Conservation (phyloP, 37 sponge, comb jelly and placozoan species). For the Tethya wilhelma region DNA sequence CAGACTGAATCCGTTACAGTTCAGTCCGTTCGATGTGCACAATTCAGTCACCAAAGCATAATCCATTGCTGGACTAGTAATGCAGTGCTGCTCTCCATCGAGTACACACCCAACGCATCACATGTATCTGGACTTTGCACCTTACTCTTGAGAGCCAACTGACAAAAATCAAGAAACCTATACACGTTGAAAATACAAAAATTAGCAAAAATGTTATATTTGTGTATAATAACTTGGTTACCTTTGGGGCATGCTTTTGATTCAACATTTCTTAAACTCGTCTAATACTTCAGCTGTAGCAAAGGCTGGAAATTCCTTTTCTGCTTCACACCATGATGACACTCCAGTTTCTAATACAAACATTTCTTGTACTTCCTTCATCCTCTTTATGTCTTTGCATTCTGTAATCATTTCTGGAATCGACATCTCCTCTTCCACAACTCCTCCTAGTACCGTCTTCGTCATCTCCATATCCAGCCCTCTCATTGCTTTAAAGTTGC, state of each 20-base stretch:
- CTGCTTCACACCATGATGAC: constrained; percentile 1
- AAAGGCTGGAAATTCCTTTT: constrained; percentile 4
- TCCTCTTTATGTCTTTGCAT: constrained; percentile 8
- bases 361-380: too few species aligned
- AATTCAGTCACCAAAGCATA: not conserved
- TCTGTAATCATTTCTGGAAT: constrained; percentile 2
- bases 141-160: constrained; percentile 7
- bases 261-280: not conserved
- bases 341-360: too few species aligned
- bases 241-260: constrained; percentile 6
- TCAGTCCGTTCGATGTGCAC: not conserved
- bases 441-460: too few species aligned
- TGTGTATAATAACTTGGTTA: not conserved
- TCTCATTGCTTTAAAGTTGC: constrained; percentile 5
- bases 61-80: not conserved
- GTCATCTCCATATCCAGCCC: too few species aligned
- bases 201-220: not conserved
- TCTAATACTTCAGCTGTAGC: constrained; percentile 1
- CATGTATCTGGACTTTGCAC: not conserved
- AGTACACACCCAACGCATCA: not conserved
- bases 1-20: constrained; percentile 1
- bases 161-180: constrained; percentile 2
- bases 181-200: too few species aligned
- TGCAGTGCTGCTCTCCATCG: not conserved
- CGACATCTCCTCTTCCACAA: too few species aligned